Base-by-base conservation (phyloP, 2,888 invertebrate species). In the Calliopum simillimum region DNA sequence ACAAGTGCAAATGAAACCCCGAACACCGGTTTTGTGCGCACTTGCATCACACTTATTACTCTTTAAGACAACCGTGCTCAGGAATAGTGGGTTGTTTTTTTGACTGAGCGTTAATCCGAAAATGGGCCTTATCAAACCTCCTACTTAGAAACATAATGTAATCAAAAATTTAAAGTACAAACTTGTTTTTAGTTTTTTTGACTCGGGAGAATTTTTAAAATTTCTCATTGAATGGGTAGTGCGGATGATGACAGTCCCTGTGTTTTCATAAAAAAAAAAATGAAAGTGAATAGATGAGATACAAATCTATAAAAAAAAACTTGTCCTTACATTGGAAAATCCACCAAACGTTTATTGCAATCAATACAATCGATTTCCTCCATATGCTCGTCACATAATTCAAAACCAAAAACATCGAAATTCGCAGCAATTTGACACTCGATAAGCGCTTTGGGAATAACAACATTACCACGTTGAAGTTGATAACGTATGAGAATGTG, bases 371-470 rank as follows among this genome's bases (percentile, higher is more conserved):
- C 90, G 67, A 95, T 90, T 5, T 87, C 85, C 2, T 86, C 82
- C 76, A 94, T 84, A 78, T 96, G 95, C 58, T 92, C 92, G 0
- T 86, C 77, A 0, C 89, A 87, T 76, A 96, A 86, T 76, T 90
- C 88, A 83, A 96, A 95, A 86, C 94, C 93, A 75, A 92, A 90
- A 13, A 95, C 91, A 72, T 92, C 82, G 76, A 93, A 90, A 85
- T 96, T 92, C 80, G 91, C 88, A 65, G 88, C 87, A 81, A 94
- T 91, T 77, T 93, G 88, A 0, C 86, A 33, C 33, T 8, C 77
- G 89, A n/a, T 94, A 16, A 94, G 93, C 0, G 94, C 94, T 83
- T 96, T 96, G 0, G 96, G 95, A 74, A 96, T 94, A 47, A 93
- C 92, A 47, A 93, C 89, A 73, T 90, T 88, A 4, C 90, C 92